Conservation (phyloP, 2,797 vertebrate species). For the Columba guinea region DNA sequence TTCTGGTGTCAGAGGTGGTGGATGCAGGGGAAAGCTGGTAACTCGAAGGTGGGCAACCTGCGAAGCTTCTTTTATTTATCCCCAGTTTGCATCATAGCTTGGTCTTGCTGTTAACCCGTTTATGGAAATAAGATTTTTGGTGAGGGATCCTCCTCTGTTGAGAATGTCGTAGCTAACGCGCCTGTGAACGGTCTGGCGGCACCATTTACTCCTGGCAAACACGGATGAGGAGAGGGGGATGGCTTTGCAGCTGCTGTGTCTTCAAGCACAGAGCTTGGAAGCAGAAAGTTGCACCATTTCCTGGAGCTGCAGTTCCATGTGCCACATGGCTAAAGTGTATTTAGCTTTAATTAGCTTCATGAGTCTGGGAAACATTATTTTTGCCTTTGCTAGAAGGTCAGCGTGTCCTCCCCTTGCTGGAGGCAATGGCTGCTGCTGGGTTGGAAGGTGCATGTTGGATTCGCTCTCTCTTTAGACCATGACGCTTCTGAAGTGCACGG, state of each 20-base stretch:
- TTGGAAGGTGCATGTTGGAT: neutral
- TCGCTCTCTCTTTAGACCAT: neutral
- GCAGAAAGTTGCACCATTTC: neutral
- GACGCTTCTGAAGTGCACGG: neutral
- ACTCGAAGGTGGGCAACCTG: neutral
- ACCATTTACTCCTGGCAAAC: neutral
- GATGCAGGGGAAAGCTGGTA: neutral
- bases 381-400: neutral
- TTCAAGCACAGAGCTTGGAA: neutral
- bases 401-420: neutral
- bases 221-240: neutral
- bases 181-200: neutral
- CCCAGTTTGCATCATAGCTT: neutral
- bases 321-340: neutral
- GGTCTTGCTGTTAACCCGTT: neutral
- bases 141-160: neutral
- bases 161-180: neutral
- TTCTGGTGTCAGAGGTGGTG: neutral
- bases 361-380: neutral
- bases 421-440: neutral
- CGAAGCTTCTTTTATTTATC: neutral
- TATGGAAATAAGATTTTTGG: rapidly evolving
- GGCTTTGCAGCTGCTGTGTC: rapidly evolving
- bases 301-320: neutral
- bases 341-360: conserved; percentile 5